Evolutionary conservation across 2,113 vertebrate genomes (phyloP), one percentile per base, ranked within the genome.

Genomic region (Psittacula cyanocephala): DNA sequence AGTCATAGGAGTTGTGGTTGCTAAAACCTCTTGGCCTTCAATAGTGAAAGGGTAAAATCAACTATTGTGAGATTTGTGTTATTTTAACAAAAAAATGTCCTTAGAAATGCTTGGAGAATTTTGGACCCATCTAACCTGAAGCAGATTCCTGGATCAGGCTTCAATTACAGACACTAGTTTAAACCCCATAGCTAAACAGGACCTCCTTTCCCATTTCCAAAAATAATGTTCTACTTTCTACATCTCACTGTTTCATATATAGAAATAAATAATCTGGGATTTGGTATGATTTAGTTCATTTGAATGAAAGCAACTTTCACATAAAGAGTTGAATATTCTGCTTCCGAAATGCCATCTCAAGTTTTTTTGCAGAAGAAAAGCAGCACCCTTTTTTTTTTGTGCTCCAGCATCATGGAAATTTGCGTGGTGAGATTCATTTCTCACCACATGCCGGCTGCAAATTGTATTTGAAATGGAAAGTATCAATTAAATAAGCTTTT

Each of bases 401-500:
- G 39, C 49, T 62, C 43, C 67, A 53, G 55, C 87, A 81, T 87
- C 64, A 86, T 50, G 81, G 92, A 94, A 87, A 97, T 97, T 92
- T 96, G 86, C 93, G 93, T 95, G 90, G 96, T 92, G 95, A 95
- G 91, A 95, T 95, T 88, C 88, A 95, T 97, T 97, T 97, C 94
- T 94, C 95, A 97, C 95, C 96, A 95, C 88, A 95, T 33, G 39
- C 93, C 0, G 1, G 86, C 94, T 95, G 92, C 86, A 96, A 97
- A 97, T 97, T 96, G 93, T 95, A 90, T 97, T 97, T 96, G 93
- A 91, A 94, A 97, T 97, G 76, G 92, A 86, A 97, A 95, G 75
- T 96, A 97, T 96, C 96, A 97, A 97, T 97, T 97, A 97, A 95
- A 95, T 96, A 90, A 93, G 88, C 89, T 79, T 94, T 92, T 89